Base-by-base conservation (phyloP, 2,888 invertebrate species). In the Lasiommata megera region DNA sequence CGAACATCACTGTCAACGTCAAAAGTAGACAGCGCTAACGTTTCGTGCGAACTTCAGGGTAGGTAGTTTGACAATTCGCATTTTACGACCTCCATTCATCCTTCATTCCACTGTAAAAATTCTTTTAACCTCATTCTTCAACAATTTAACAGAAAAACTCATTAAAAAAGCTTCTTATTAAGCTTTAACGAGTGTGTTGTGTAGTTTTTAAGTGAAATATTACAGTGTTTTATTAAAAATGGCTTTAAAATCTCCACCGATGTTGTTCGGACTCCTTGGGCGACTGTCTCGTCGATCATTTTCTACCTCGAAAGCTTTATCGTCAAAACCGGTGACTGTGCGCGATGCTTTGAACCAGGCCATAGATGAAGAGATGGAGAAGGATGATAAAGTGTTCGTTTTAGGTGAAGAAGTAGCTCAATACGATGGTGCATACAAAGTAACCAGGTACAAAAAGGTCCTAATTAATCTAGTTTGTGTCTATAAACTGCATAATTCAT, bases 371-470 rank as follows among this genome's bases (percentile, higher is more conserved):
- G 99, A 99, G 91, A 96, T 99, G 94, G 94, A 95, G 71, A 93
- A 95, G 61, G 99, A 99, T 80, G 97, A 98, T 31, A 93, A 92
- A 60, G 98, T 98, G 0, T 98, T 98, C 80, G 77, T 98, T 40
- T 73, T 99, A 63, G 99, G 99, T 38, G 99, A 99, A 84, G 99
- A 99, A 91, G 99, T 99, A 0, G 99, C 99, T n/a, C 95, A 96
- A 85, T 99, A 99, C 77, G 99, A 99, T 79, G 99, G 99, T 63
- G 98, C 99, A 48, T 99, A 99, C 80, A 96, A 99, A 95, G 96
- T 99, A 28, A 95, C 95, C 60, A 92, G 93, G 84, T 90, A 69
- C 61, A 47, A 46, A 44, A 44, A 34, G 18, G 11, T 36, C 16
- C 8, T 34, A 7, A 11, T 23, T 23, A 36, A 23, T 9, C 34